Conservation (phyloP, 2,113 vertebrate genomes). For the Datnioides undecimradiatus region DNA sequence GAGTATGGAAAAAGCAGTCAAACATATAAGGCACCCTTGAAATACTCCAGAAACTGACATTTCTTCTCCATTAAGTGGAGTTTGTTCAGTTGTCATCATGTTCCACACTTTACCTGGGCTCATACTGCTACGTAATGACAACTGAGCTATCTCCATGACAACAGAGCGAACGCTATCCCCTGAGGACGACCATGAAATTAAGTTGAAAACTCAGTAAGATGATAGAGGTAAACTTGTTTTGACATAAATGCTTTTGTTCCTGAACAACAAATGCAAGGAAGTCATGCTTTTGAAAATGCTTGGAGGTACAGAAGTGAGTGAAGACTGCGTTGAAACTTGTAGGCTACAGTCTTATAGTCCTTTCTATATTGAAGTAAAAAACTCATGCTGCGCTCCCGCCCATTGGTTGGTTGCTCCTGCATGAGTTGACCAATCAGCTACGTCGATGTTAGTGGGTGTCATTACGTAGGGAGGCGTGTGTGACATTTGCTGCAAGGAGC, state of each 20-base stretch:
- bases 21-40: too few species aligned
- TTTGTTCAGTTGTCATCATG: too few species aligned
- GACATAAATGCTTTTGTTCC: background rate
- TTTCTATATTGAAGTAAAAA: conserved; percentile 38
- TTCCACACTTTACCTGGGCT: too few species aligned
- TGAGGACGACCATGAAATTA: too few species aligned
- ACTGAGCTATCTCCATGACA: too few species aligned
- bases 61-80: too few species aligned
- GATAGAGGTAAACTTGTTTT: too few species aligned
- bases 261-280: background rate
- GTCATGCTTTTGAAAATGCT: background rate
- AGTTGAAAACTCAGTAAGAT: too few species aligned
- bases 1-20: too few species aligned
- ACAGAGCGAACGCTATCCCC: too few species aligned
- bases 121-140: too few species aligned
- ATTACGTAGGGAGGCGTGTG: conserved; percentile 72
- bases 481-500: conserved; percentile 82
- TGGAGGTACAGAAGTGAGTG: background rate
- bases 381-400: background rate
- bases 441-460: conserved; percentile 45
- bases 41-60: too few species aligned
- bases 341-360: background rate
- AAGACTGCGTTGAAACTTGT: background rate
- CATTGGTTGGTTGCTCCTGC: conserved; percentile 10
- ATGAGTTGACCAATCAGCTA: conserved; percentile 69